Evolutionary conservation across 2,113 vertebrate species (phyloP), one percentile per base, ranked within the genome.

Genomic region (Pontoporia blainvillei): DNA sequence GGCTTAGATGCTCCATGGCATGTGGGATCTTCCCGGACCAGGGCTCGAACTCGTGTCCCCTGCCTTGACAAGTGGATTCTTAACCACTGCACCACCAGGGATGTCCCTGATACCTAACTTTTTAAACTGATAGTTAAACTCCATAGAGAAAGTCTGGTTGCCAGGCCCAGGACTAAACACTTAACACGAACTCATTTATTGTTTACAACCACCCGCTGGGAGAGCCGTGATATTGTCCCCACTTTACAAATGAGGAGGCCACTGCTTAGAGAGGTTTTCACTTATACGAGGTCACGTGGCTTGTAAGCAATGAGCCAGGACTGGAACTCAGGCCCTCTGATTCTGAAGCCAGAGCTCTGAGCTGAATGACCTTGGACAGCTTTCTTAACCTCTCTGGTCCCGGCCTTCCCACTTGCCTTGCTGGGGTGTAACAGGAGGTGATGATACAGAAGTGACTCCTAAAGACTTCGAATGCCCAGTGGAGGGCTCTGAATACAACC

Each of bases 391-490:
- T 78, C 67, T 81, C 73, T 83, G 49, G 41, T 41, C 31, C 49
- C 8, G 8, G 29, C 31, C 61, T 86, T 90, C 49, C 49, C 5
- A 4, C 18, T 8, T 8, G 21, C 27, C 39, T 95, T 72, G 39
- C 84, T 93, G 75, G 69, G 31, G 6, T 34, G 6, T 12, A 49
- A 41, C 6, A 44, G 62, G 39, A 82, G 21, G 46, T 75, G 6
- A 29, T 13, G 20, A 21, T 1, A 2, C 79, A 52, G 57, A 23
- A 1, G 29, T 34, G 23, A 54, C 39, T 18, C 3, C 36, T 21
- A 4, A 59, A 44, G 52, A 34, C 49, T 67, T 11, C 4, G 20
- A 67, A 20, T 52, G 41, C n/a, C 21, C 6, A 0, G 10, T 0
- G 6, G 23, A 83, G 29, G 36, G 34, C 44, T 82, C 64, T 34